Base-by-base conservation (phyloP, 2,113 vertebrate species). In the Archilochus colubris region DNA sequence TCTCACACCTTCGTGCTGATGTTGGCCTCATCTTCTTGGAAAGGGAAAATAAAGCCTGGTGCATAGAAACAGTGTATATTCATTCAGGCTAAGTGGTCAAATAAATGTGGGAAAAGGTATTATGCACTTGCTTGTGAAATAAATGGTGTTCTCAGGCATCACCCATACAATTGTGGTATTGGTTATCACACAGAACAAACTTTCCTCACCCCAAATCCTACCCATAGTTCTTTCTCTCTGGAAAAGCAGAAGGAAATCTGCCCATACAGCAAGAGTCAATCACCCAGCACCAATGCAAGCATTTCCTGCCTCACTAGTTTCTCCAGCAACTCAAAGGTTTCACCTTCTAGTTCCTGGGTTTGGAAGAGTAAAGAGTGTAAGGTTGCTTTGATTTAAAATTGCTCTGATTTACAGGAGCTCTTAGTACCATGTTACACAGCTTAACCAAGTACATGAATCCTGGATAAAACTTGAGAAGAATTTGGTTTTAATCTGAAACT, bases 171-270 rank as follows among this genome's bases (percentile, higher is more conserved):
- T 2, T 73, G 87, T 54, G n/a, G 63, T 28, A 17, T 48, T 73
- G 54, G 50, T 80, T 89, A 46, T 63, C 68, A 82, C 28, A 70
- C 28, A 70, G 70, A 66, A 88, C 11, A 64, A 91, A 87, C 51
- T 33, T 91, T 50, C 88, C 77, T 79, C 48, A 81, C 58, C 72
- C 38, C 63, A 31, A 20, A 63, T n/a, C 55, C 82, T 33, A 73
- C 69, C 78, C 61, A 6, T 4, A 33, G 50, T 81, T 91, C 61
- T 57, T 78, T 40, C n/a, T 70, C 22, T 31, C 48, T 91, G 46
- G 80, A 83, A 86, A 95, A 94, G 86, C 64, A 86, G 73, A 44
- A 92, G 59, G 68, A 90, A 88, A 83, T 76, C 64, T 93, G 80
- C 69, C 77, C 72, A 38, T 48, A 24, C 31, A 74, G 64, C 53